Base-by-base conservation (phyloP, 2,113 vertebrate genomes). In the Montifringilla adamsi region DNA sequence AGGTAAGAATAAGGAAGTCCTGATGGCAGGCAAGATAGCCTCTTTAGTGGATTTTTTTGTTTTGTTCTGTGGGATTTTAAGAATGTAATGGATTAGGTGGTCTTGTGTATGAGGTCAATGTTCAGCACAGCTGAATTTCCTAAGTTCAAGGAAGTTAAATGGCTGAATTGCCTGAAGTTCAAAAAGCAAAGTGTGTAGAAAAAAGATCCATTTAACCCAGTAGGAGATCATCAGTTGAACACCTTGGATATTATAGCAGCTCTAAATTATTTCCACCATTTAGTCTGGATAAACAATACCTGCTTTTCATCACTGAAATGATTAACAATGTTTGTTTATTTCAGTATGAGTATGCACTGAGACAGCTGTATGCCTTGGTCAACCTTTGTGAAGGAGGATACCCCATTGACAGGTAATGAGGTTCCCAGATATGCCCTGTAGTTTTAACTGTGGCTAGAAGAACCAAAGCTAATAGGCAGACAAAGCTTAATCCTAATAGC, bases 261-360 rank as follows among this genome's bases (percentile, higher is more conserved):
- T 93, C 31, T 90, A 53, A 83, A 81, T 58, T 66, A 59, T 58
- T 93, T 83, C 31, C 23, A 56, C 16, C 16, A 2, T 87, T 83
- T 87, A 43, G 18, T 79, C 44, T 89, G 66, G 37, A 73, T 92
- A 69, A 75, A 58, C 20, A 60, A 18, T 62, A 55, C 11, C 17
- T 87, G 30, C 14, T 89, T 6, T 66, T 93, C 12, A 13, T 79
- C 18, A 44, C 20, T 81, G 77, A 68, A n/a, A n/a, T 43, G 3
- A 10, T 44, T 78, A 67, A 56, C 63, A 15, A 15, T 64, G 15
- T 77, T 55, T 75, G 26, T 77, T 95, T 98, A 74, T 98, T 99
- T 87, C 97, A 99, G 99, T 99, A 98, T 12, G 99, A 99, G 80
- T 99, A 99, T 39, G 99, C 99, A 8, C 94, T 99, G 96, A 98